Conservation (phyloP, 2,113 vertebrate species). For the Poeciliopsis retropinna region DNA sequence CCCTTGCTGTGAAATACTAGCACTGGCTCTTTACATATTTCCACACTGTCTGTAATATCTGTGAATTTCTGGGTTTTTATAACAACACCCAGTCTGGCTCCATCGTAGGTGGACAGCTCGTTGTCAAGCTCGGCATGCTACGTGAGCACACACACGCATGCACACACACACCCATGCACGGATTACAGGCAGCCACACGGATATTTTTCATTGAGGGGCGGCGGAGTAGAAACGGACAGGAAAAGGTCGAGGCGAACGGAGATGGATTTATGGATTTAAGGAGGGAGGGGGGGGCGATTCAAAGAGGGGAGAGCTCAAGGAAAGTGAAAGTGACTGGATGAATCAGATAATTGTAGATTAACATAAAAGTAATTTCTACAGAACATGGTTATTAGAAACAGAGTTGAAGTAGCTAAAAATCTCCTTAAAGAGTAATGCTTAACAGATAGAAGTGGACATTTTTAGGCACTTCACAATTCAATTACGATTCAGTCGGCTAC, state of each 20-base stretch:
- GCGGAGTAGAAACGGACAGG: slow-evolving; percentile 37
- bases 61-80: slow-evolving; percentile 25
- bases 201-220: slow-evolving; percentile 16
- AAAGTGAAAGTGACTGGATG: background rate
- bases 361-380: background rate
- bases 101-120: slow-evolving; percentile 66
- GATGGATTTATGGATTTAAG: slow-evolving; percentile 19
- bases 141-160: background rate
- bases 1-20: background rate
- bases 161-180: background rate
- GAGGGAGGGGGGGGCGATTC: background rate
- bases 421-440: background rate
- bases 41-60: slow-evolving; percentile 12
- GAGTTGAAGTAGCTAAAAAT: background rate
- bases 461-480: no score
- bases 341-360: background rate
- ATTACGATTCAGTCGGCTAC: no score
- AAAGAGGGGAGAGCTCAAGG: slow-evolving; percentile 35
- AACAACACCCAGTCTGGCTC: slow-evolving; percentile 46
- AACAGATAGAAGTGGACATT: no score
- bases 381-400: background rate
- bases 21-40: slow-evolving; percentile 10
- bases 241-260: slow-evolving; percentile 21
- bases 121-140: slow-evolving; percentile 49
- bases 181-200: slow-evolving; percentile 19